Base-by-base conservation (phyloP, 2,113 vertebrate species). In the Dromas ardeola region DNA sequence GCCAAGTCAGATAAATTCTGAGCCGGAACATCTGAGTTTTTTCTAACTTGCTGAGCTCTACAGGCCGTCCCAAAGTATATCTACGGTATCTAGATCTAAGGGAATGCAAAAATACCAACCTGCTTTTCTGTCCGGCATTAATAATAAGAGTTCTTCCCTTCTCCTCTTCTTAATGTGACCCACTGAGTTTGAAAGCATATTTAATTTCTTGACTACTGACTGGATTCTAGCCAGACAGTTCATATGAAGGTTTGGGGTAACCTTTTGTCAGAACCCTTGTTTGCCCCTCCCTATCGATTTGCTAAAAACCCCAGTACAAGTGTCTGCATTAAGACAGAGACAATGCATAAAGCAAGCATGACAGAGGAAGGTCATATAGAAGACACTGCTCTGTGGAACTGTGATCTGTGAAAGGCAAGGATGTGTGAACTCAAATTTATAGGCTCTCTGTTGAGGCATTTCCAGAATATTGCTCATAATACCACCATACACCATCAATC, bases 391-490 rank as follows among this genome's bases (percentile, higher is more conserved):
- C 69, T 53, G 59, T 81, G 82, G 13, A 86, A 70, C 26, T 61
- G 74, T 38, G 81, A 29, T 80, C 22, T 86, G 88, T 59, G 85
- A 88, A 89, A 95, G 82, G 65, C 92, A 90, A 65, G 79, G 52
- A 88, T 71, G 79, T 81, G 79, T 67, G 88, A 94, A 36, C 92
- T 92, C 63, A 76, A 63, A 96, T 92, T 92, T 97, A 86, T 66
- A 17, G 83, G 40, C 92, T 92, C 56, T 94, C 80, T 78, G 80
- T 15, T 81, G 69, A 95, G 94, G 79, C 43, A 11, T 89, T 93
- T 84, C 65, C 86, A 94, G 83, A 91, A 79, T 93, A 86, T 79
- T 93, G 94, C 91, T 95, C 94, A n/a, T 74, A 76, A 79, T 38
- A 27, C 47, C 36, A 42, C 88, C 86, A 32, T 69, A 52, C 30